Evolutionary conservation across 2,797 vertebrate species (phyloP).

Genomic region (Gambelia wislizenii): DNA sequence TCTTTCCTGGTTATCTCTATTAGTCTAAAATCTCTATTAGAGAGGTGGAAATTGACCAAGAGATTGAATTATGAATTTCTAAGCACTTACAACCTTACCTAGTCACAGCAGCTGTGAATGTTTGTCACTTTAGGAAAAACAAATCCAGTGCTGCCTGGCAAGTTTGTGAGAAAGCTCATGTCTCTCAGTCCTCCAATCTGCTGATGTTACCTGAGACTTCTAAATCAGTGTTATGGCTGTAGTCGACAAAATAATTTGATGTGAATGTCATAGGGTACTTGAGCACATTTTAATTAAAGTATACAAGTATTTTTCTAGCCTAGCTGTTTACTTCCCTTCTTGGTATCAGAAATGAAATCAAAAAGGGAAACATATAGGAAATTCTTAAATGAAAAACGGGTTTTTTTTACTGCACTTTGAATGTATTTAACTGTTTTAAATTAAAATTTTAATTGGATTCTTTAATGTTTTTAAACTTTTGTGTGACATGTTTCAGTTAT

Average conservation of each 20-base stretch:
- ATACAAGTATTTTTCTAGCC: neutral
- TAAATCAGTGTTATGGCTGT: conserved; percentile 13
- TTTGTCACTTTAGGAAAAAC: conserved; percentile 22
- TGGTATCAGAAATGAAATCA: neutral
- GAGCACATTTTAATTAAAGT: conserved; percentile 11
- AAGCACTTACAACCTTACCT: neutral
- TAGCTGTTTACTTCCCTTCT: neutral
- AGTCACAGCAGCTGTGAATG: conserved; percentile 19
- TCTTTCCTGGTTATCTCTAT: neutral
- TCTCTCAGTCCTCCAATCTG: neutral
- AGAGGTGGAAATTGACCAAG: neutral
- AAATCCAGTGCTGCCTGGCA: neutral
- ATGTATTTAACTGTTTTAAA: neutral
- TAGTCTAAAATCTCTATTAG: neutral
- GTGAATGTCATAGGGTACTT: neutral
- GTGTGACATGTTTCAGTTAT: no score
- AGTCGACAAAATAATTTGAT: conserved; percentile 31
- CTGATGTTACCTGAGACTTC: conserved; percentile 11
- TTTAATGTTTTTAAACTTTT: no score
- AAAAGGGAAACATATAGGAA: neutral
- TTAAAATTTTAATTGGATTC: no score
- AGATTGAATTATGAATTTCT: conserved; percentile 1
- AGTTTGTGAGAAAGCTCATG: neutral
- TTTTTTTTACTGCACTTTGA: neutral
- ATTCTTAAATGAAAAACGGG: neutral